Percentiles rank a stretch among this genome's conserved stretches.
phyloP scores from a whole-genome alignment of 2,797 vertebrate species.

The Pelobates cultripes region DNA sequence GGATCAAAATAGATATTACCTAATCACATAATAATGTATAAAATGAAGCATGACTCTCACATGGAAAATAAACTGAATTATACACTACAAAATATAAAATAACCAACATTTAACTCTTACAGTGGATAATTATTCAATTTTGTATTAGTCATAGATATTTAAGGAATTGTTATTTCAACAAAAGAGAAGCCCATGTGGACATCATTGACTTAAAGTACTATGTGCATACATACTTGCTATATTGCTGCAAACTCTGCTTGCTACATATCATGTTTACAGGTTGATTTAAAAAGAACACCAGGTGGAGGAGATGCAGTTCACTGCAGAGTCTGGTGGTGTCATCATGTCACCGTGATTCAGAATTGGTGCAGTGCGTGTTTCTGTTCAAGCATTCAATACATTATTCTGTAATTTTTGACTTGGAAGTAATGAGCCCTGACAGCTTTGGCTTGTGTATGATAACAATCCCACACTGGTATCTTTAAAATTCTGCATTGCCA shows the following conservation, averaged over 20 bases:
- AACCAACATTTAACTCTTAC: too few relatives aligned
- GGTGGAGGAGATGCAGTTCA: conserved; percentile 59
- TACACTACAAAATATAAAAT: too few relatives aligned
- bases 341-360: conserved; percentile 40
- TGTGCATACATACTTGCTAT: too few relatives aligned
- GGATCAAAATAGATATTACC: too few relatives aligned
- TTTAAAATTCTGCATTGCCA: conserved; percentile 71
- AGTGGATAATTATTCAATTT: too few relatives aligned
- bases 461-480: conserved; percentile 66
- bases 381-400: conserved; percentile 60
- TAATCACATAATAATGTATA: too few relatives aligned
- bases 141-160: too few relatives aligned
- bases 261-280: not conserved
- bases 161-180: too few relatives aligned
- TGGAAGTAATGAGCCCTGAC: conserved; percentile 74
- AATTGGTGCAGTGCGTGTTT: not conserved
- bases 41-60: too few relatives aligned
- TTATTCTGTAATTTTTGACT: conserved; percentile 72
- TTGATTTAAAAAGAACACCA: not conserved
- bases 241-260: not conserved
- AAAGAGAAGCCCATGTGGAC: too few relatives aligned
- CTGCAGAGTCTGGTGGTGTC: conserved; percentile 59
- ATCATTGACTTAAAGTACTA: too few relatives aligned
- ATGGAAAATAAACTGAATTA: too few relatives aligned
- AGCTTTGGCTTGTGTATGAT: conserved; percentile 66